These are phyloP conservation scores for Rhyzopertha dominica DNA, from an alignment of 1,140 invertebrate genomes.

Conservation along the genomic window DNA sequence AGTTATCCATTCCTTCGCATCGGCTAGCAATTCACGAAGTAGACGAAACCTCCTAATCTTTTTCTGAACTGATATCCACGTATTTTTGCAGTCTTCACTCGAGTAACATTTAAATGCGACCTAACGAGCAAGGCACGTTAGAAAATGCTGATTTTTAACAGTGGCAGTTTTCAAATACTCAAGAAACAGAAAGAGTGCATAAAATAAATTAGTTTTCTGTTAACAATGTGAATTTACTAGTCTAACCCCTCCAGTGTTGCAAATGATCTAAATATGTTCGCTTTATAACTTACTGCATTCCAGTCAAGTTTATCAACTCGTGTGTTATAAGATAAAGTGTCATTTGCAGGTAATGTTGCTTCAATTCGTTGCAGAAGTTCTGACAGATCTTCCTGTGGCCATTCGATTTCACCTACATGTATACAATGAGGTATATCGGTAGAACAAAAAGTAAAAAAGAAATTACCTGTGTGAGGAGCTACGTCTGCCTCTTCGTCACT, in stretches of 20 bases:
- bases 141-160: conserved; percentile 8
- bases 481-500: too few species aligned
- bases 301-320: conserved; percentile 36
- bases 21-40: conserved; percentile 47
- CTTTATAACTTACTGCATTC: conserved; percentile 32
- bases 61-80: conserved; percentile 44
- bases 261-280: neutral
- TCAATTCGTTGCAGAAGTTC: conserved; percentile 36
- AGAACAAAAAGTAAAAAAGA: too few species aligned
- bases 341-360: conserved; percentile 32
- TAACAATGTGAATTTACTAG: conserved; percentile 1
- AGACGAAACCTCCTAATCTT: conserved; percentile 47
- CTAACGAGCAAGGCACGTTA: conserved; percentile 32
- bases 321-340: conserved; percentile 29
- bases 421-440: too few species aligned
- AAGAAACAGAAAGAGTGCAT: neutral
- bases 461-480: too few species aligned
- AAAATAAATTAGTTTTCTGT: conserved; percentile 6
- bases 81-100: conserved; percentile 45
- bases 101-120: conserved; percentile 45
- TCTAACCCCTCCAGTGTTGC: neutral
- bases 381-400: conserved; percentile 33
- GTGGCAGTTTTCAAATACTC: neutral
- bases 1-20: conserved; percentile 47
- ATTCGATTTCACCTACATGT: too few species aligned